Conservation (phyloP, 1,140 invertebrate species). For the Drosophila trapezifrons region DNA sequence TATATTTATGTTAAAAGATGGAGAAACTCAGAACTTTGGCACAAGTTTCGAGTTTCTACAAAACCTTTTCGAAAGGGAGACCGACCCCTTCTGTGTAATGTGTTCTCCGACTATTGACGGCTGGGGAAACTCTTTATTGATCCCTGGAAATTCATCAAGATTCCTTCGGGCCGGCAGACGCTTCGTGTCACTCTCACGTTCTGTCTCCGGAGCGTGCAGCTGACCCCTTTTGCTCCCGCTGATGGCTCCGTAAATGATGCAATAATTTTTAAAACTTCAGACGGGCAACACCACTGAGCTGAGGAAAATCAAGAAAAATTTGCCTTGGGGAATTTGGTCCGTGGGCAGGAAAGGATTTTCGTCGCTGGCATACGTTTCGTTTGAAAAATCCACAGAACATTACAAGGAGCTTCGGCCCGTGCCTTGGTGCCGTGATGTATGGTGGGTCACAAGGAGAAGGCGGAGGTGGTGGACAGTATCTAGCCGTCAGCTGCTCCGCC, state of each 20-base stretch:
- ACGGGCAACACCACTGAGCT: constrained; percentile 27
- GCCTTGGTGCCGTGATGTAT: constrained; percentile 41
- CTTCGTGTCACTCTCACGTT: constrained; percentile 35
- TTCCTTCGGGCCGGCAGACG: constrained; percentile 37
- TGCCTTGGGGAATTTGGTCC: constrained; percentile 57
- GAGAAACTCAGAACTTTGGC: too few relatives aligned
- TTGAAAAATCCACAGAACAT: constrained; percentile 58
- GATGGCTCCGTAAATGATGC: constrained; percentile 55
- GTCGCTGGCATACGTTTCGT: constrained; percentile 39
- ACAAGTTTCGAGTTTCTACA: background rate
- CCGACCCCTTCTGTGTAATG: constrained; percentile 7
- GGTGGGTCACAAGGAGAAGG: constrained; percentile 17
- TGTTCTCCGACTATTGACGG: constrained; percentile 14
- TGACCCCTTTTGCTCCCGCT: constrained; percentile 20
- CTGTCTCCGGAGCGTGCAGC: constrained; percentile 13
- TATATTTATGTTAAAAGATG: too few relatives aligned
- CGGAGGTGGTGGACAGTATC: constrained; percentile 1
- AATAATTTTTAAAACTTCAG: constrained; percentile 64
- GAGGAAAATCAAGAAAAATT: constrained; percentile 62
- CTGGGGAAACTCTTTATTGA: constrained; percentile 35
- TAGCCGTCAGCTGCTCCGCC: constrained; percentile 29
- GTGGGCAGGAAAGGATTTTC: constrained; percentile 54
- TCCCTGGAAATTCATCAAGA: constrained; percentile 41
- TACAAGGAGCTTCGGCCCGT: constrained; percentile 38
- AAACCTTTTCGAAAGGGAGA: background rate